These are phyloP conservation scores for Brachyhypopomus gauderio DNA, from an alignment of 2,113 vertebrate genomes.

Conservation along the genomic window DNA sequence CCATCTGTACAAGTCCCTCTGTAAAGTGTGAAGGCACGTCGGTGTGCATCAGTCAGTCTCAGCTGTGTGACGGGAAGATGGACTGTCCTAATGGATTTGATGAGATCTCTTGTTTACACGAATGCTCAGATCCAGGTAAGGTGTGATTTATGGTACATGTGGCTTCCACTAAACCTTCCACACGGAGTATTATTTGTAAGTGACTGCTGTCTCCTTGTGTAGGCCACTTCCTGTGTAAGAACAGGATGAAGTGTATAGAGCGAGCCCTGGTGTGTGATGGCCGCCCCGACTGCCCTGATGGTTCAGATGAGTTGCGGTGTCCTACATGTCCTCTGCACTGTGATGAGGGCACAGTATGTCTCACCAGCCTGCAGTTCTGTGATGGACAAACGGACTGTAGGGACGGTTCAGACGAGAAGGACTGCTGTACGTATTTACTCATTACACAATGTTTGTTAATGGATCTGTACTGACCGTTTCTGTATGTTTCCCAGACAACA, in stretches of 20 bases:
- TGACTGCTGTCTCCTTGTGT: neutral
- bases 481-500: constrained; percentile 7
- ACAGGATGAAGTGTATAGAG: constrained; percentile 68
- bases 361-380: constrained; percentile 74
- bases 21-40: constrained; percentile 72
- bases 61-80: constrained; percentile 50
- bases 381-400: constrained; percentile 80
- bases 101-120: constrained; percentile 46
- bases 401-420: constrained; percentile 77
- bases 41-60: constrained; percentile 59
- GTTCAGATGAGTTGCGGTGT: constrained; percentile 83
- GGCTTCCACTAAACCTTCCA: neutral
- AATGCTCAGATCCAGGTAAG: constrained; percentile 43
- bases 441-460: too few relatives aligned
- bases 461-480: constrained; percentile 59
- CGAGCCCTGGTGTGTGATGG: constrained; percentile 76
- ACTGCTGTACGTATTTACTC: too few relatives aligned
- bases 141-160: neutral
- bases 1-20: constrained; percentile 69
- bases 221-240: constrained; percentile 79
- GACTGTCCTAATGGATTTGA: constrained; percentile 56
- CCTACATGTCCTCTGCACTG: constrained; percentile 59
- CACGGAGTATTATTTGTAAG: neutral
- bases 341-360: constrained; percentile 68
- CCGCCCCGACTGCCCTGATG: constrained; percentile 75